Percentiles rank a stretch among this genome's conserved stretches.
Conservation (phyloP, 2,888 invertebrate genomes). For the Zygogramma bicolorata region DNA sequence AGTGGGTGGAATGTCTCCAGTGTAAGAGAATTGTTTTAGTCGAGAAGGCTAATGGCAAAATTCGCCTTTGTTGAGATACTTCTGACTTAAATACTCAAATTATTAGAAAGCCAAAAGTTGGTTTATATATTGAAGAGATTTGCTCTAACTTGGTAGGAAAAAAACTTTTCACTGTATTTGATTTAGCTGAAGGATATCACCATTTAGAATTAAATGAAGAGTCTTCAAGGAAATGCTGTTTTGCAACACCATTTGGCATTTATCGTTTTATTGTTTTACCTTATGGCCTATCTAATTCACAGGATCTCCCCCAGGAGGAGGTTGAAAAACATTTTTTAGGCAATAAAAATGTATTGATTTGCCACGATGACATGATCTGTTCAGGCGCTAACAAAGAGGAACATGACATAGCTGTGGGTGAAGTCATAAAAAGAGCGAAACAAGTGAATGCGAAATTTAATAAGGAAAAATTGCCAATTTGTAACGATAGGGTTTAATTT, state of each 20-base stretch:
- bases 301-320: not conserved
- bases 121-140: not conserved
- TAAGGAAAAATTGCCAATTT: constrained; percentile 42
- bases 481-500: constrained; percentile 34
- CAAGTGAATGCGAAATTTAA: constrained; percentile 41
- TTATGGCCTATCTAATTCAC: not conserved
- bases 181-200: not conserved
- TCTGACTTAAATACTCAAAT: not conserved
- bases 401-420: constrained; percentile 38
- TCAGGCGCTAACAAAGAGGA: constrained; percentile 31
- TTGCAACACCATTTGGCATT: not conserved
- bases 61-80: not conserved
- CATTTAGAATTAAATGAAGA: not conserved
- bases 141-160: not conserved
- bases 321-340: constrained; percentile 36
- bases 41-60: not conserved
- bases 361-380: constrained; percentile 45
- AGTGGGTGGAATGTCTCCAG: too few species aligned
- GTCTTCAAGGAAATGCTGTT: not conserved
- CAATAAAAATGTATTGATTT: constrained; percentile 34
- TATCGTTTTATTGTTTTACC: not conserved
- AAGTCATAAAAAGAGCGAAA: constrained; percentile 35
- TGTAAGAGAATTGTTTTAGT: too few species aligned
- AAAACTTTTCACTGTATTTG: not conserved
- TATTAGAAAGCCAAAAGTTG: not conserved